These are phyloP conservation scores for Oryzias melastigma DNA, from an alignment of 2,113 vertebrate genomes.

Conservation along the genomic window DNA sequence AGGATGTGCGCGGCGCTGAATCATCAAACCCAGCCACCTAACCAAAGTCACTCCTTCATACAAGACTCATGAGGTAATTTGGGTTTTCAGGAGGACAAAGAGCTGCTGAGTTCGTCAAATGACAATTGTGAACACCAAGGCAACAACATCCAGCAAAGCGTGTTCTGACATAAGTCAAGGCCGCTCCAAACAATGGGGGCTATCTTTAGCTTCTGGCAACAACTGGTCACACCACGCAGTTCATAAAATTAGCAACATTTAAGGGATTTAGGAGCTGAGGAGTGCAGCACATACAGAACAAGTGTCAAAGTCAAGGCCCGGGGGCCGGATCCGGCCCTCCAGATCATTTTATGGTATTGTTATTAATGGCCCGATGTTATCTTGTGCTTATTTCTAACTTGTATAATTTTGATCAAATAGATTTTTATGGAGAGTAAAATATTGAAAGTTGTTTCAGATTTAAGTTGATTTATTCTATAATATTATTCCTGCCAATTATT, in stretches of 20 bases:
- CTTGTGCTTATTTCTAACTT: too few relatives aligned
- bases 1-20: conserved; percentile 57
- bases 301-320: too few relatives aligned
- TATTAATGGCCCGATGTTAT: too few relatives aligned
- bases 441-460: too few relatives aligned
- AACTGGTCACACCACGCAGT: conserved; percentile 33
- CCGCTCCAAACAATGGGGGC: conserved; percentile 39
- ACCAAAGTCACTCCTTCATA: conserved; percentile 47
- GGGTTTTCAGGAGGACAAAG: conserved; percentile 22
- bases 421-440: too few relatives aligned
- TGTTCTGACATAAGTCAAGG: conserved; percentile 27
- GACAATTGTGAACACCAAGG: conserved; percentile 31
- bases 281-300: not conserved
- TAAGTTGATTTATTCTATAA: too few relatives aligned
- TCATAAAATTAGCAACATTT: conserved; percentile 28
- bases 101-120: conserved; percentile 53
- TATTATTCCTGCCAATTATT: too few relatives aligned
- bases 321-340: too few relatives aligned
- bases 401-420: too few relatives aligned
- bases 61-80: conserved; percentile 53
- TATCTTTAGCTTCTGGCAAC: conserved; percentile 50
- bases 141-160: conserved; percentile 24
- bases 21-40: conserved; percentile 52
- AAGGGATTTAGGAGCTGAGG: conserved; percentile 6
- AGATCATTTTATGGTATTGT: too few relatives aligned